Evolutionary conservation across 2,888 invertebrate genomes (phyloP).

Genomic region (Cremastinae sp.): DNA sequence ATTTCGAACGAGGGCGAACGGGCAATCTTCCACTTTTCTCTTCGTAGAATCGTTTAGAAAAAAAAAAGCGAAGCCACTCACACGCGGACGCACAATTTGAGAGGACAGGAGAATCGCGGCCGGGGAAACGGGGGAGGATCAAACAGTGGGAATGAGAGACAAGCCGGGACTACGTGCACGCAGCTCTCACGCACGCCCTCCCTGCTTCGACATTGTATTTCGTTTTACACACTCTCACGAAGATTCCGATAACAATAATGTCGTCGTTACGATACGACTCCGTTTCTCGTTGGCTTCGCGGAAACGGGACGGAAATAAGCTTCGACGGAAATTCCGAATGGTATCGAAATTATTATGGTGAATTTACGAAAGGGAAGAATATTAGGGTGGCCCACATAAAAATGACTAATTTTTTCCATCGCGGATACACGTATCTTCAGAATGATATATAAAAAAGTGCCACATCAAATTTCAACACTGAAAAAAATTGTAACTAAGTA

Average conservation of each 20-base stretch:
- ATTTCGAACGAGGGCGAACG: constrained; percentile 65
- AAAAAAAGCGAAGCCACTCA: constrained; percentile 11
- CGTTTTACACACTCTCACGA: neutral
- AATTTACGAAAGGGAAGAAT: too few species aligned
- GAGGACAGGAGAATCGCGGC: constrained; percentile 26
- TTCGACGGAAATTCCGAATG: too few species aligned
- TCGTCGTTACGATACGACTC: neutral
- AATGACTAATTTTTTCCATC: too few species aligned
- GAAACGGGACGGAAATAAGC: too few species aligned
- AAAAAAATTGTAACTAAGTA: too few species aligned
- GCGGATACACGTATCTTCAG: too few species aligned
- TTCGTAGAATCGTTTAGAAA: constrained; percentile 67
- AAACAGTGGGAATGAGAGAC: constrained; percentile 51
- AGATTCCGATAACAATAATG: constrained; percentile 8
- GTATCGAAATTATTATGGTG: too few species aligned
- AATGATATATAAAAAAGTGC: too few species aligned
- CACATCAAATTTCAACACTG: too few species aligned
- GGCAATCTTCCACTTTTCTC: constrained; percentile 67
- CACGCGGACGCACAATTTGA: constrained; percentile 4
- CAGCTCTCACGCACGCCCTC: constrained; percentile 50
- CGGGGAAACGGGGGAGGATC: constrained; percentile 31
- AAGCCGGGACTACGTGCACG: constrained; percentile 46
- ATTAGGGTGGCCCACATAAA: too few species aligned
- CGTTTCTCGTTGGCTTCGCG: neutral
- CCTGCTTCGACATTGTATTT: constrained; percentile 21